phyloP scores from a whole-genome alignment of 1,140 invertebrate genomes.

The Cotesia chilonis region DNA sequence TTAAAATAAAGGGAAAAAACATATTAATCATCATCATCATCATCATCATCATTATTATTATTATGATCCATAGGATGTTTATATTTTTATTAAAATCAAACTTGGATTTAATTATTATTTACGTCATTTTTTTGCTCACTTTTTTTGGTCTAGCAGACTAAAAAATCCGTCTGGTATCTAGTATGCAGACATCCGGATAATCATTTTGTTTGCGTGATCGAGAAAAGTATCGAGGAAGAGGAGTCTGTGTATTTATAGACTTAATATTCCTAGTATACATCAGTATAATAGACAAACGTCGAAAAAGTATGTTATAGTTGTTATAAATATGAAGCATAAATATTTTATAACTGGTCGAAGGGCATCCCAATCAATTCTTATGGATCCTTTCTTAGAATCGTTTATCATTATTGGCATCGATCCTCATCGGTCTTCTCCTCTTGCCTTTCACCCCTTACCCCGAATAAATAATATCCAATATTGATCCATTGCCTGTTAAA shows the following conservation, averaged over 20 bases:
- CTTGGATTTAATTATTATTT: background rate
- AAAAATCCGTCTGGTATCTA: background rate
- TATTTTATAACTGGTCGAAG: slow-evolving; percentile 21
- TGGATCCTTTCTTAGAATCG: slow-evolving; percentile 27
- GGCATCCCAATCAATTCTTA: slow-evolving; percentile 18
- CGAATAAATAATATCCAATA: background rate
- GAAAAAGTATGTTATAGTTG: background rate
- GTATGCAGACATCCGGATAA: background rate
- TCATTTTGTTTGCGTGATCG: slow-evolving; percentile 18
- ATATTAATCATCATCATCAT: background rate
- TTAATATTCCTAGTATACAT: background rate
- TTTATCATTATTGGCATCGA: slow-evolving; percentile 29
- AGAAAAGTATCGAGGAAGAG: background rate
- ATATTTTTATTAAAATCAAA: background rate
- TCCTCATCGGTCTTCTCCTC: slow-evolving; percentile 10
- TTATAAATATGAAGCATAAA: slow-evolving; percentile 1
- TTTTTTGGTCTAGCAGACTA: background rate
- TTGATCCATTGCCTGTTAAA: slow-evolving; percentile 14
- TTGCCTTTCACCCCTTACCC: background rate
- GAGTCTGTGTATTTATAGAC: background rate
- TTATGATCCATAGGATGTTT: background rate
- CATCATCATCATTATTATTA: too few relatives aligned
- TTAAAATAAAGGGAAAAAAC: background rate
- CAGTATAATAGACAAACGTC: background rate
- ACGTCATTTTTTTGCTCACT: background rate